Evolutionary conservation across 2,797 vertebrate genomes (phyloP).

Genomic region (Champsocephalus esox): DNA sequence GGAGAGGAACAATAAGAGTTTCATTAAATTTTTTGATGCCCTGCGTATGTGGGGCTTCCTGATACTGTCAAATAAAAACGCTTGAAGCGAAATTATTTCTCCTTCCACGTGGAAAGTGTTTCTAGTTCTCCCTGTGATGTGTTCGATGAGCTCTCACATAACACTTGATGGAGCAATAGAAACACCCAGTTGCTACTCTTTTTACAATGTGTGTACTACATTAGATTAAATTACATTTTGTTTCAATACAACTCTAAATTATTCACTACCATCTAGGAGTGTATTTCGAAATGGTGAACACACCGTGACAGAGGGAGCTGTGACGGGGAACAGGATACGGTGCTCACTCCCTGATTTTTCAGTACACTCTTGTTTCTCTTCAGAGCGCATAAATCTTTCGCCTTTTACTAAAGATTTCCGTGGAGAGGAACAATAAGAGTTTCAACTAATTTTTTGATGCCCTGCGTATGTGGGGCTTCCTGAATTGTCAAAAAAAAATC

Average conservation of each 20-base stretch:
- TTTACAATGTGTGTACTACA: too few relatives aligned
- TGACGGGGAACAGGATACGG: fast-evolving
- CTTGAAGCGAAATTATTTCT: too few relatives aligned
- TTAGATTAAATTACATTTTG: too few relatives aligned
- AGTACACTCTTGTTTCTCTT: conserved; percentile 39
- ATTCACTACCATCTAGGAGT: too few relatives aligned
- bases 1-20: conserved; percentile 77
- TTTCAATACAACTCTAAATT: too few relatives aligned
- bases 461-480: conserved; percentile 36
- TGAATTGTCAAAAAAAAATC: neutral
- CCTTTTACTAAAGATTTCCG: conserved; percentile 89
- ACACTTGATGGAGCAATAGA: too few relatives aligned
- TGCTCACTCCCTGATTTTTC: fast-evolving
- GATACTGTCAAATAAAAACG: fast-evolving
- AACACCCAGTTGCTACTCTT: too few relatives aligned
- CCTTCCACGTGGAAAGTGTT: too few relatives aligned
- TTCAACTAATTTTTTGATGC: conserved; percentile 60
- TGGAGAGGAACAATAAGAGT: conserved; percentile 79
- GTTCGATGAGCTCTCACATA: too few relatives aligned
- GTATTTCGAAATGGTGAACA: fast-evolving
- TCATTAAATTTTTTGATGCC: conserved; percentile 60
- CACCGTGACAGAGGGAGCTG: neutral
- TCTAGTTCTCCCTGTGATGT: too few relatives aligned
- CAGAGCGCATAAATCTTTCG: conserved; percentile 74
- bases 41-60: conserved; percentile 35